These are phyloP conservation scores for Lasioglossum malachurum DNA, from an alignment of 2,888 invertebrate species.

Conservation along the genomic window DNA sequence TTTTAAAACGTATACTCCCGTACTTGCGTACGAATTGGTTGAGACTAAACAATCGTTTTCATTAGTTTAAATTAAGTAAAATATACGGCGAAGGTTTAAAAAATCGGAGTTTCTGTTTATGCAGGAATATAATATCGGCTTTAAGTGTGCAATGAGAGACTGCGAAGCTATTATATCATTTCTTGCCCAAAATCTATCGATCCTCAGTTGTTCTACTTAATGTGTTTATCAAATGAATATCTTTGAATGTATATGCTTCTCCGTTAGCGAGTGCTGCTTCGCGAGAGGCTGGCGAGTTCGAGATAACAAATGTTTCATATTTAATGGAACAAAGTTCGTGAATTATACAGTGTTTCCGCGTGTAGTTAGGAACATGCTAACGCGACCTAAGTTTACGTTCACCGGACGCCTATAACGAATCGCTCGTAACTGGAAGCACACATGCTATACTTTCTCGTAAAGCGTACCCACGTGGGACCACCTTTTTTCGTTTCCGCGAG, in stretches of 20 bases:
- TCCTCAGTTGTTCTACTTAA: too few relatives aligned
- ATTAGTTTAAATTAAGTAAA: too few relatives aligned
- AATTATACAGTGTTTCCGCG: neutral
- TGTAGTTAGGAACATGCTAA: constrained; percentile 1
- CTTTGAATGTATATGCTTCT: neutral
- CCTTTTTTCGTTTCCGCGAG: constrained; percentile 32
- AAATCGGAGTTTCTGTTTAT: too few relatives aligned
- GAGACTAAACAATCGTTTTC: too few relatives aligned
- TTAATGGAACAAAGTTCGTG: neutral
- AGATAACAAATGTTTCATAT: neutral
- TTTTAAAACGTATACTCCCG: neutral
- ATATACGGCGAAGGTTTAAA: too few relatives aligned
- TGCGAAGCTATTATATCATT: too few relatives aligned
- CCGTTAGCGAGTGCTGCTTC: neutral
- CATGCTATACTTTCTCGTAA: constrained; percentile 27
- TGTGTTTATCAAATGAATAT: too few relatives aligned
- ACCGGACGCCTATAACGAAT: constrained; percentile 1
- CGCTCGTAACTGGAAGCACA: neutral
- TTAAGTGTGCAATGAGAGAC: too few relatives aligned
- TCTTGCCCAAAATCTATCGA: too few relatives aligned
- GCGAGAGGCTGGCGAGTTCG: neutral
- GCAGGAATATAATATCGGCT: too few relatives aligned
- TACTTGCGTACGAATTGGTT: too few relatives aligned
- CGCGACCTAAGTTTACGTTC: constrained; percentile 36
- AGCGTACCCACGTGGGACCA: constrained; percentile 32